These are phyloP conservation scores for Drosophila neotestacea DNA, from an alignment of 2,888 invertebrate genomes.

Conservation along the genomic window DNA sequence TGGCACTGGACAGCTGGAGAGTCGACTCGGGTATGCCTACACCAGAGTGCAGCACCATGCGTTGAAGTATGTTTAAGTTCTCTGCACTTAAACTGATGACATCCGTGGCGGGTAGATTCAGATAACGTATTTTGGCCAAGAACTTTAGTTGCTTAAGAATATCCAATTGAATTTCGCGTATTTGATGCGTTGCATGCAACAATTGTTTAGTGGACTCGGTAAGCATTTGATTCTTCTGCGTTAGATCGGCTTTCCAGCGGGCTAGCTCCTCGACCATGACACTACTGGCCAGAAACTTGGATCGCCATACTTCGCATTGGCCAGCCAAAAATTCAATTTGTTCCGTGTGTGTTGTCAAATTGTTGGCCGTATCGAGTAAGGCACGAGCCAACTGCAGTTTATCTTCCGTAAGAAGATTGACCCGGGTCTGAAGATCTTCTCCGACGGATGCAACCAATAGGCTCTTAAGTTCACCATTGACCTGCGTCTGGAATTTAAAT, in stretches of 20 bases:
- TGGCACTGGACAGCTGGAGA: conserved; percentile 79
- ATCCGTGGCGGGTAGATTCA: conserved; percentile 84
- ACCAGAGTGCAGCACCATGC: conserved; percentile 84
- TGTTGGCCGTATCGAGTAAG: conserved; percentile 93
- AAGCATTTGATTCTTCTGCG: conserved; percentile 86
- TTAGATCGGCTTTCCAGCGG: conserved; percentile 92
- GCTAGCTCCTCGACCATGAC: conserved; percentile 97
- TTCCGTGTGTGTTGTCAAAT: conserved; percentile 94
- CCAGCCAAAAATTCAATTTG: conserved; percentile 97
- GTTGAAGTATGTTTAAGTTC: conserved; percentile 84
- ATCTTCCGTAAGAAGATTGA: conserved; percentile 96
- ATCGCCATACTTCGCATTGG: conserved; percentile 98
- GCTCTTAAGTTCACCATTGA: conserved; percentile 96
- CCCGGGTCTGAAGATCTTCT: conserved; percentile 95
- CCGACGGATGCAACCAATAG: conserved; percentile 97
- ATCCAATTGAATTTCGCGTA: conserved; percentile 85
- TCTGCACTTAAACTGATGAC: conserved; percentile 83
- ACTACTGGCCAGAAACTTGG: conserved; percentile 97
- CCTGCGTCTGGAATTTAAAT: conserved; percentile 94
- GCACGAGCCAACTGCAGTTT: conserved; percentile 95
- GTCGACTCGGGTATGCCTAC: conserved; percentile 84
- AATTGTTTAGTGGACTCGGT: conserved; percentile 83
- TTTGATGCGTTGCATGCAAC: conserved; percentile 82
- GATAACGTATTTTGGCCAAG: conserved; percentile 82
- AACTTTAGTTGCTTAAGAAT: conserved; percentile 84